These are phyloP conservation scores for Laodelphax striatellus DNA, from an alignment of 1,140 invertebrate species.

Conservation along the genomic window DNA sequence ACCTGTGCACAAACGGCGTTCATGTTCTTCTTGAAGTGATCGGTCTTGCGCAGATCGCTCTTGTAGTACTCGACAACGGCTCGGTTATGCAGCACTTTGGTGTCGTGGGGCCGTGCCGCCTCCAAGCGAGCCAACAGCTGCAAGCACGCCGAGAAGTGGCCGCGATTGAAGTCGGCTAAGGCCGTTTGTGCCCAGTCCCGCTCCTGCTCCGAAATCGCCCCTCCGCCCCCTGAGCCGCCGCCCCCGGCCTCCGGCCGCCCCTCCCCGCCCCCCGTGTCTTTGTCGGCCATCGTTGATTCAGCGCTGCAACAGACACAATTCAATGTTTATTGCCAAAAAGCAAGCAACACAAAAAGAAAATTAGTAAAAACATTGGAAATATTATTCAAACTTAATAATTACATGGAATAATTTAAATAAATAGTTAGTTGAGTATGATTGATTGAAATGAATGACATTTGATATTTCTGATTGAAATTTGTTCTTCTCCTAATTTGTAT, in stretches of 20 bases:
- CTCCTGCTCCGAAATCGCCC: conserved; percentile 37
- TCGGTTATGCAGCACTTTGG: conserved; percentile 61
- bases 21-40: conserved; percentile 54
- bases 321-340: too few species aligned
- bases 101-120: conserved; percentile 42
- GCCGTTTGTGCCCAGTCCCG: conserved; percentile 42
- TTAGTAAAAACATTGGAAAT: too few species aligned
- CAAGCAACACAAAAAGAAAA: too few species aligned
- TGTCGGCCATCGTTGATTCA: neutral
- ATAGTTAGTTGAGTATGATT: too few species aligned
- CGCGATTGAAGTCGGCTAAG: conserved; percentile 42
- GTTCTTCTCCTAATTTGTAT: too few species aligned
- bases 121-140: conserved; percentile 46
- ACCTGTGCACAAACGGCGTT: conserved; percentile 46
- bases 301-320: too few species aligned
- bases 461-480: too few species aligned
- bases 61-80: conserved; percentile 59
- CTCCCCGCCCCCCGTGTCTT: neutral
- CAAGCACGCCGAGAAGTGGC: conserved; percentile 42
- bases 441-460: too few species aligned
- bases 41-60: conserved; percentile 54
- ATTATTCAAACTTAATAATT: too few species aligned
- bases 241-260: neutral
- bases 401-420: too few species aligned
- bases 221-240: neutral